A percentile compares a stretch with the other conserved stretches of the same genome.
Conservation (phyloP, 1,140 invertebrate species). For the Brachionus asplanchnoidis region DNA sequence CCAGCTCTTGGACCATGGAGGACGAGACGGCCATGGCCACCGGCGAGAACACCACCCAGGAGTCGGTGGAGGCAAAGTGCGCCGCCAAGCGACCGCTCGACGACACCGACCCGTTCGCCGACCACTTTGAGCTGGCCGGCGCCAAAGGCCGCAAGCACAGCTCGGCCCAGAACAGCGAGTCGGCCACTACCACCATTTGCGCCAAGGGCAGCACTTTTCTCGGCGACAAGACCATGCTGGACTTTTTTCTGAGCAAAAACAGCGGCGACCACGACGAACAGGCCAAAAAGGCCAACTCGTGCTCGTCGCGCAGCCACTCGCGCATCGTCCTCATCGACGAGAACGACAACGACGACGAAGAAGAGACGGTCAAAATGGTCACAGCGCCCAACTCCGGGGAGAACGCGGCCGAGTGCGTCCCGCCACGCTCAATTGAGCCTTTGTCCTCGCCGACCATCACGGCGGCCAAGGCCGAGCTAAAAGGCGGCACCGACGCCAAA, state of each 20-base stretch:
- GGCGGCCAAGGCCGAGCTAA: neutral
- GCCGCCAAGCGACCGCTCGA: neutral
- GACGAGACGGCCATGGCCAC: neutral
- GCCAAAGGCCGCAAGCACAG: neutral
- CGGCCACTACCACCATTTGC: neutral
- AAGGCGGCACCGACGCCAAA: neutral
- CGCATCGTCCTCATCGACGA: slow-evolving; percentile 20
- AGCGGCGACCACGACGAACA: neutral
- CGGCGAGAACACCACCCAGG: neutral
- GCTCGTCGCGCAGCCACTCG: slow-evolving; percentile 18
- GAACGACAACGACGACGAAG: slow-evolving; percentile 29
- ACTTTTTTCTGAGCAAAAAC: neutral
- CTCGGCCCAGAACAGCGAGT: neutral
- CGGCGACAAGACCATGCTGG: neutral
- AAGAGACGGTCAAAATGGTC: slow-evolving; percentile 21
- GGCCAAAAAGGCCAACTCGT: slow-evolving; percentile 11
- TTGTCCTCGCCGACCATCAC: neutral
- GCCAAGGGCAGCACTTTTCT: neutral
- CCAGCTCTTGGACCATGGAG: neutral
- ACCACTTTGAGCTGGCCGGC: neutral
- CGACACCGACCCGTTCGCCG: neutral
- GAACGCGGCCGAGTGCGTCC: neutral
- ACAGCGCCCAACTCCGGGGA: neutral
- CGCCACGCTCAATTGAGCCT: neutral
- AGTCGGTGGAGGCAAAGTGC: neutral